phyloP scores from a whole-genome alignment of 2,888 invertebrate genomes.

The Synergus itoensis region DNA sequence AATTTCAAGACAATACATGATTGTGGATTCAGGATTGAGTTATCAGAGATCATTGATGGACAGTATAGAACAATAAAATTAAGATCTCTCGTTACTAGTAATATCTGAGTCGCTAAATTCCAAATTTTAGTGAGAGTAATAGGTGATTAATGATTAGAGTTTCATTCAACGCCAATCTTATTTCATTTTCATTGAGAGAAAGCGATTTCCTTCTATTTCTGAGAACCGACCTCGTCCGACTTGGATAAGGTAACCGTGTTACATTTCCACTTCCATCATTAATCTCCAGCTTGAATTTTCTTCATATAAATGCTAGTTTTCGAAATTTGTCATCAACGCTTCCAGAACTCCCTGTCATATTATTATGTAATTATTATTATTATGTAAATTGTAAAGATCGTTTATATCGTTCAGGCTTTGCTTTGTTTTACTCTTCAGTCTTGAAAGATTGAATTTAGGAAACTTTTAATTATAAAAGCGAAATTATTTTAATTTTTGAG shows the following conservation, averaged over 20 bases:
- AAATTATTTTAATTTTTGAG: background rate
- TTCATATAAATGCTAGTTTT: conserved; percentile 19
- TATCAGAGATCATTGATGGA: background rate
- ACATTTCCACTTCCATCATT: conserved; percentile 7
- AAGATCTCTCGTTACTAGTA: background rate
- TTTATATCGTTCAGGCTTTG: background rate
- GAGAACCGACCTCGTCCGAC: conserved; percentile 1
- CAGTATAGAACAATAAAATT: background rate
- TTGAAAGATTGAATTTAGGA: background rate
- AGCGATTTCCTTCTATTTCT: conserved; percentile 2
- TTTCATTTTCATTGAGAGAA: background rate
- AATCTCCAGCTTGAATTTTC: background rate
- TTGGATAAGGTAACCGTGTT: background rate
- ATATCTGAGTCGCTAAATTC: background rate
- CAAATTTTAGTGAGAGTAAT: background rate
- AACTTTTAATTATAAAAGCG: background rate
- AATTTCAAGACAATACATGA: background rate
- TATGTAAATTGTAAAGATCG: too few relatives aligned
- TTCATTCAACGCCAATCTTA: background rate
- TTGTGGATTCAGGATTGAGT: background rate
- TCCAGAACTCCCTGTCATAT: background rate
- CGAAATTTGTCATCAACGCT: background rate
- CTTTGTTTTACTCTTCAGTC: background rate
- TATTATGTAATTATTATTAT: too few relatives aligned
- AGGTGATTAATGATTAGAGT: background rate